Conservation (phyloP, 2,888 invertebrate genomes). For the Lomographa bimaculata region DNA sequence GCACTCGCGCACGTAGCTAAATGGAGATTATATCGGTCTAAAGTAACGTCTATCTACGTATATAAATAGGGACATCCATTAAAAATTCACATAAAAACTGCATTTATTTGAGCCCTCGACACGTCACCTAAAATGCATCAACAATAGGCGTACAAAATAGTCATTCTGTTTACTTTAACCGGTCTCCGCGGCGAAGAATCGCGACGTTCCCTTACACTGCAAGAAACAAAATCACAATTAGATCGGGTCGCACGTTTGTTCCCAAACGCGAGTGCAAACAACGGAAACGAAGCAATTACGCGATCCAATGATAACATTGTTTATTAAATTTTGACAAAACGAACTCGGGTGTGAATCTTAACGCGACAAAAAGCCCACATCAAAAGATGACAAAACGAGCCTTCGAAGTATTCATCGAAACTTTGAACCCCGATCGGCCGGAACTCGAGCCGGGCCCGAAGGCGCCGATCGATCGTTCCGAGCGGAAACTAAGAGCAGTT, state of each 20-base stretch:
- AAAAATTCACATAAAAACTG: slow-evolving; percentile 77
- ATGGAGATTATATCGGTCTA: slow-evolving; percentile 34
- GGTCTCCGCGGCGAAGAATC: slow-evolving; percentile 16
- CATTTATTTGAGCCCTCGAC: slow-evolving; percentile 69
- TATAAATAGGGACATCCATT: slow-evolving; percentile 60
- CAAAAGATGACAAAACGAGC: no score
- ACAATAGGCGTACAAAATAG: slow-evolving; percentile 40
- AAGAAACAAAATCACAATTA: slow-evolving; percentile 46
- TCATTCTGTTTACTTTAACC: slow-evolving; percentile 27
- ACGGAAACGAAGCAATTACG: no score
- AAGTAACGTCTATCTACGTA: slow-evolving; percentile 43
- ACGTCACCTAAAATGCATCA: slow-evolving; percentile 67
- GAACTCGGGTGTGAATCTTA: no score
- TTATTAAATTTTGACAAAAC: no score
- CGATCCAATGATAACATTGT: no score
- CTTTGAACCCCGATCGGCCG: no score
- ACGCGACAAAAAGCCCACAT: no score
- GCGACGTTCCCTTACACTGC: slow-evolving; percentile 56
- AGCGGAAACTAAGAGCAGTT: slow-evolving; percentile 45
- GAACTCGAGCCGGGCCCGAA: no score
- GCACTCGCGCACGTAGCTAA: slow-evolving; percentile 28
- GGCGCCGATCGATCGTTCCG: no score
- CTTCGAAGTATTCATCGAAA: no score
- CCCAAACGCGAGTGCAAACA: no score
- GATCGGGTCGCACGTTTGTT: no score